Evolutionary conservation across 2,888 invertebrate species (phyloP), one percentile per base, ranked within the genome.

Genomic region (Kuschelorhynchus macadamiae): DNA sequence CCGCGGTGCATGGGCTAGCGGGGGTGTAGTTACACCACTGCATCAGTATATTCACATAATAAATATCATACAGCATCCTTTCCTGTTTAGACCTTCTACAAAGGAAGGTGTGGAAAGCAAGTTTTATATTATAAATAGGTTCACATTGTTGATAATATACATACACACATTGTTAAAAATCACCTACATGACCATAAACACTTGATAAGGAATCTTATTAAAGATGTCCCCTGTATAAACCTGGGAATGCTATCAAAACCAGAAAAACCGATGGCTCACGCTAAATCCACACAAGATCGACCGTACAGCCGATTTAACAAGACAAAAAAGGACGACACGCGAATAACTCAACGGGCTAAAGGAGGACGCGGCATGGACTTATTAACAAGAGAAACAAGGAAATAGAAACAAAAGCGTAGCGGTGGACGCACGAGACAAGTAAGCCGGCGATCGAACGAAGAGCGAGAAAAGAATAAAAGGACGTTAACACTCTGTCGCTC

Each of bases 391-490:
- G 47, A 67, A 67, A 67, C 61, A 67, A 55, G 61, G 61, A 61
- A 67, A 60, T 61, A 60, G 61, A 61, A 67, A 67, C 61, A 67
- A 67, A 66, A 67, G 67, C 67, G 61, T 53, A 67, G 56, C 67
- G 67, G 56, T 61, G 67, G 67, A 67, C 61, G 63, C 63, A 67
- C 67, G 67, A 56, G 67, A 67, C 67, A 67, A 67, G 67, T 32
- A 55, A 49, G 65, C 55, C 47, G 55, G 55, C 65, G 65, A 66
- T 52, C 53, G 66, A 57, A 50, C 44, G 46, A 52, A 57, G 66
- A 66, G 66, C 66, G 59, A 66, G 66, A 66, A 60, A 66, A 66
- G 66, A 66, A 66, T 59, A 60, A 66, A 66, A 66, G 66, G 60
- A 59, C 53, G 66, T 65, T 65, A 65, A 57, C 65, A 57, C 57